Evolutionary conservation across 2,888 invertebrate genomes (phyloP), one percentile per base, ranked within the genome.

Genomic region (Corbicula japonica): DNA sequence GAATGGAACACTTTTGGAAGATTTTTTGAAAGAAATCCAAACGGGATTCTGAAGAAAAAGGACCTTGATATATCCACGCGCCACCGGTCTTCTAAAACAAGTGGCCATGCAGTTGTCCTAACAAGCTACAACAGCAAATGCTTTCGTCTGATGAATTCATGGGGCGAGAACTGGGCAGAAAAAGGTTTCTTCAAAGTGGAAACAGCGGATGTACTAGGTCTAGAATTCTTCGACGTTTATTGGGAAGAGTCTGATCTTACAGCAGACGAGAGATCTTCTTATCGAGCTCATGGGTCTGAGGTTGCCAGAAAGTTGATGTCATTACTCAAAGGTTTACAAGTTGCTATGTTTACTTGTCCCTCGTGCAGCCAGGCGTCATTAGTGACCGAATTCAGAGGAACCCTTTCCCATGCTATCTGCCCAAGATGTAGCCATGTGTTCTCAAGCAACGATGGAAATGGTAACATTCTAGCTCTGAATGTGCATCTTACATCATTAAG

Each of bases 221-320:
- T 58, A 4, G 10, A 68, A 26, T 68, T 68, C 28, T 38, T 68
- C 15, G 58, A 69, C 23, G 69, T 69, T n/a, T 71, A 48, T 44
- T 71, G 71, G 71, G n/a, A 26, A 2, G 10, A 10, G 15, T 8
- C 26, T 44, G 58, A 58, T 46, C 69, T 69, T 5, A 28, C 30
- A 1, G 5, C n/a, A 8, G 1, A 2, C 4, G 69, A 69, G 30
- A 69, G 10, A 12, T 30, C 21, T 15, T 41, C 4, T 21, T 58
- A 28, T 30, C 56, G 44, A 58, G n/a, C 23, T n/a, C 48, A 46
- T 30, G 69, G 69, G 4, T 21, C 69, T 10, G 28, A 56, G 12
- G 69, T 58, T 30, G 69, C 69, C 21, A 56, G 38, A 1, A 46
- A 46, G n/a, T 12, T 69, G 3, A 69, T 69, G 21, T 8, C 21